Percentiles rank a stretch among this genome's conserved stretches.
These are phyloP conservation scores for Sebastolobus altivelis DNA, from an alignment of 2,797 vertebrate genomes.

Conservation along the genomic window DNA sequence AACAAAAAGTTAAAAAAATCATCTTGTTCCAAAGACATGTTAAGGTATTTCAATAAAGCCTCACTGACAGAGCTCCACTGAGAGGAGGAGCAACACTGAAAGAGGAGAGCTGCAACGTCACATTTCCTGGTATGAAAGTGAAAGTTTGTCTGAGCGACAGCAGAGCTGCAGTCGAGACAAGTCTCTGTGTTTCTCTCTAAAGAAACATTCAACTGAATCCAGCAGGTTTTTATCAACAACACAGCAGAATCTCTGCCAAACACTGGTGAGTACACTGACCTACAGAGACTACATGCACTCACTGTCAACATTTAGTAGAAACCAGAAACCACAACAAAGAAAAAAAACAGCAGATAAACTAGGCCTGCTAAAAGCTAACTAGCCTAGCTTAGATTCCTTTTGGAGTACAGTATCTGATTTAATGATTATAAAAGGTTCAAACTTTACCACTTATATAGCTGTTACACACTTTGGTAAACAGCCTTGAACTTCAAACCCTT, in stretches of 20 bases:
- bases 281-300: background rate
- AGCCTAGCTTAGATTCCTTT: background rate
- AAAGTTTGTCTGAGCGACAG: background rate
- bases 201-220: background rate
- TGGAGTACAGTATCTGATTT: background rate
- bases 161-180: background rate
- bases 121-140: background rate
- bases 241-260: background rate
- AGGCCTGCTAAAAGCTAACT: background rate
- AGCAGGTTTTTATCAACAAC: background rate
- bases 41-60: too few relatives aligned
- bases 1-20: too few relatives aligned
- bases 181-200: background rate
- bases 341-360: background rate
- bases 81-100: too few relatives aligned
- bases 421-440: too few relatives aligned
- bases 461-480: too few relatives aligned
- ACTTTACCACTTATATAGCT: too few relatives aligned
- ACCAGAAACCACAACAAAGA: background rate
- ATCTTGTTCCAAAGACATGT: too few relatives aligned
- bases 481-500: too few relatives aligned
- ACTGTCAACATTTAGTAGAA: background rate
- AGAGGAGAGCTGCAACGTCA: too few relatives aligned
- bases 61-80: too few relatives aligned
- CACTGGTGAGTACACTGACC: constrained; percentile 27